These are phyloP conservation scores for Andrena minutula DNA, from an alignment of 2,888 invertebrate species.

Conservation along the genomic window DNA sequence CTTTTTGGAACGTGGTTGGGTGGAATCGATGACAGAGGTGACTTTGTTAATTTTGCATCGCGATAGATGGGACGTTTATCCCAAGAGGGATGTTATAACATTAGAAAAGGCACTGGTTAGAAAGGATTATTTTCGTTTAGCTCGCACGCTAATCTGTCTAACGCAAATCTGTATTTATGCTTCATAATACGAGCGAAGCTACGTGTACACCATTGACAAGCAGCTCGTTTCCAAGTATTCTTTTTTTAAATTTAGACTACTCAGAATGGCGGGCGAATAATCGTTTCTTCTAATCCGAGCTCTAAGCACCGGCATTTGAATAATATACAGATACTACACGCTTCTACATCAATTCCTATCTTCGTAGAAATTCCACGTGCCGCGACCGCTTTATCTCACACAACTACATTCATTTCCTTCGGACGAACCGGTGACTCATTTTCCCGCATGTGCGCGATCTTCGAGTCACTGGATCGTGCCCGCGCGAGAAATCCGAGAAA, in stretches of 20 bases:
- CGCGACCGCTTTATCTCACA: constrained; percentile 9
- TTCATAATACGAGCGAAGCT: no score
- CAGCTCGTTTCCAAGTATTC: neutral
- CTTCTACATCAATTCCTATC: constrained; percentile 15
- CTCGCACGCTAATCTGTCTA: neutral
- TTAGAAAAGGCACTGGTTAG: no score
- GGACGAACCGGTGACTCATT: constrained; percentile 40
- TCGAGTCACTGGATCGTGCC: constrained; percentile 24
- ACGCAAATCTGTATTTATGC: neutral
- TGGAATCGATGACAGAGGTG: neutral
- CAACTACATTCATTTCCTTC: constrained; percentile 37
- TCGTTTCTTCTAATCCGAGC: constrained; percentile 38
- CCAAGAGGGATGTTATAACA: no score
- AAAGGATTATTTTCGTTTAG: neutral
- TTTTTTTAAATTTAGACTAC: constrained; percentile 1
- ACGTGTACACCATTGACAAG: no score
- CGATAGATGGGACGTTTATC: no score
- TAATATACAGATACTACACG: constrained; percentile 33
- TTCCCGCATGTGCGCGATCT: constrained; percentile 19
- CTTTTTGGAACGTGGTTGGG: neutral
- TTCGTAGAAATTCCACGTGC: constrained; percentile 35
- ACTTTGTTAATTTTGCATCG: neutral
- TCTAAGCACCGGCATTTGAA: constrained; percentile 40
- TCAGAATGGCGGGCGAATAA: constrained; percentile 36
- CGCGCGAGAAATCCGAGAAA: constrained; percentile 32